These are phyloP conservation scores for Drosophila littoralis DNA, from an alignment of 1,140 invertebrate genomes.

Conservation along the genomic window DNA sequence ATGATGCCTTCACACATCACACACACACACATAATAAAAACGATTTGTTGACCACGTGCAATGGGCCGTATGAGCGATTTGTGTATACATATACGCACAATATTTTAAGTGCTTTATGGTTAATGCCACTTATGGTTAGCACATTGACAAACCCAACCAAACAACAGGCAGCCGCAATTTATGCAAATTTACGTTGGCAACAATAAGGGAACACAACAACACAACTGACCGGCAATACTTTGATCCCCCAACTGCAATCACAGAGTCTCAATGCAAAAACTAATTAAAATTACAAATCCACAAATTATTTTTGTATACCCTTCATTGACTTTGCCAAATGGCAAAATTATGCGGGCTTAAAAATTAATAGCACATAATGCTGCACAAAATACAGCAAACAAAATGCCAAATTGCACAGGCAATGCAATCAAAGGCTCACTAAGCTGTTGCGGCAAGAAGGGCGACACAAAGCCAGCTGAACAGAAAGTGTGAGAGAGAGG, in stretches of 20 bases:
- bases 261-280: constrained; percentile 30
- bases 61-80: constrained; percentile 63
- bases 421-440: constrained; percentile 9
- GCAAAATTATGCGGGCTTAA: constrained; percentile 57
- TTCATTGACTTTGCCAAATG: constrained; percentile 50
- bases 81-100: constrained; percentile 28
- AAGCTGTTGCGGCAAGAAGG: constrained; percentile 1
- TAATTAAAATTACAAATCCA: constrained; percentile 63
- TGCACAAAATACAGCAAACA: constrained; percentile 36
- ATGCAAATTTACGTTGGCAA: constrained; percentile 32
- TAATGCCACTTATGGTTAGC: constrained; percentile 59
- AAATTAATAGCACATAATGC: constrained; percentile 62
- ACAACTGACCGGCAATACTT: constrained; percentile 25
- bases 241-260: constrained; percentile 35
- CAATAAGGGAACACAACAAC: neutral
- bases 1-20: neutral
- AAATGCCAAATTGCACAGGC: constrained; percentile 23
- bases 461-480: neutral
- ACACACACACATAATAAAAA: constrained; percentile 2
- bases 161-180: constrained; percentile 41
- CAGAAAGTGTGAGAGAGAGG: neutral
- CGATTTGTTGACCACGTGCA: constrained; percentile 33
- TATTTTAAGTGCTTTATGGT: constrained; percentile 61
- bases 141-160: constrained; percentile 43
- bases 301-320: constrained; percentile 45